Base-by-base conservation (phyloP, 2,113 vertebrate genomes). In the Pachycephala philippinensis region DNA sequence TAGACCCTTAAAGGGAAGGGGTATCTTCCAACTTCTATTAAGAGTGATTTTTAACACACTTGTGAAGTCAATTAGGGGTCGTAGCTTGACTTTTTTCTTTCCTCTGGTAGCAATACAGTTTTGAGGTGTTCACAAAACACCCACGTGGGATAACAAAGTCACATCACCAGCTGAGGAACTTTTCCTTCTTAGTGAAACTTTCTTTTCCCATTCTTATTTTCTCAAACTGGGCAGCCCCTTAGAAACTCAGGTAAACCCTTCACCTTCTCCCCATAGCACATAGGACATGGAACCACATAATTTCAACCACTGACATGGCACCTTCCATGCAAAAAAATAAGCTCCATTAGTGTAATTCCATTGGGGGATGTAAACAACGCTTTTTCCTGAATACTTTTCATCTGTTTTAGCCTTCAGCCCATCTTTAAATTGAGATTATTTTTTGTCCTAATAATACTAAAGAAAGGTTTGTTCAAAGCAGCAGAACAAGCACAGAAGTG, bases 281-380 rank as follows among this genome's bases (percentile, higher is more conserved):
- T 3, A 35, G 15, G 4, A 3, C 15, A 33, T 0, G 0, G 14
- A 8, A 31, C 4, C 4, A 2, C 13, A 19, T 10, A 11, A 52
- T 33, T 61, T 24, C 3, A 17, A 3, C 22, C 35, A 31, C 37
- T 45, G 14, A 81, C 31, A 10, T 2, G 2, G 5, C 20, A 42
- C 6, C 10, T 83, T 39, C 59, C 11, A 23, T 5, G 2, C 18
- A 70, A 57, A 28, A 59, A 53, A 61, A 19, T 3, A 1, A 65
- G 9, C 9, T 47, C 11, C 14, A 3, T 19, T 42, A 66, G 15
- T 57, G 23, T 75, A 72, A 42, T 49, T 39, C 11, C 24, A 59
- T 1, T 40, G 1, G 4, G 13, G 3, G 11, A n/a, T 3, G 1
- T 0, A 4, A 63, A 14, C 18, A 84, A 65, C 4, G n/a, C n/a